These are phyloP conservation scores for Neofelis nebulosa DNA, from an alignment of 2,113 vertebrate species.

Conservation along the genomic window DNA sequence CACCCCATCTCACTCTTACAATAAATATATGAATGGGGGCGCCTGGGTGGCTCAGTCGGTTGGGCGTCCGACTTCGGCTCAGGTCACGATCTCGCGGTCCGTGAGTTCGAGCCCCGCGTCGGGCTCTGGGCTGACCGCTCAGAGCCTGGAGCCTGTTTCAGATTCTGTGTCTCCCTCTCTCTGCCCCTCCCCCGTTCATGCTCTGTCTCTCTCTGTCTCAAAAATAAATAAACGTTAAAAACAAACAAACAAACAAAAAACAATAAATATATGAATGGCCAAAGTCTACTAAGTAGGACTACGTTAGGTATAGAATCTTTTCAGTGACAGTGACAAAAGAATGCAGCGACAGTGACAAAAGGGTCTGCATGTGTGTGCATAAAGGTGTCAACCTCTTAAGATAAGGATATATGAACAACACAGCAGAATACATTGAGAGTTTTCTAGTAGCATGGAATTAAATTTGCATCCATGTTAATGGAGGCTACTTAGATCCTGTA, in stretches of 20 bases:
- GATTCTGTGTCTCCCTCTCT: too few species aligned
- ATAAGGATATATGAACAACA: background rate
- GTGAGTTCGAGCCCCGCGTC: too few species aligned
- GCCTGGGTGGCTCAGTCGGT: too few species aligned
- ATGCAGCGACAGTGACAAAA: background rate
- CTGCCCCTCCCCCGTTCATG: too few species aligned
- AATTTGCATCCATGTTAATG: background rate
- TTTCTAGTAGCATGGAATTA: background rate
- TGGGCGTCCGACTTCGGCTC: too few species aligned
- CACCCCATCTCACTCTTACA: background rate
- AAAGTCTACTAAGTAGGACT: background rate
- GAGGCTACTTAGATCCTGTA: background rate
- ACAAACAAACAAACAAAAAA: background rate
- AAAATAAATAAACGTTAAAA: too few species aligned
- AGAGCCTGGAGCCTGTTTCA: too few species aligned
- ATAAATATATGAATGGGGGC: background rate
- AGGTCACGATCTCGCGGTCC: too few species aligned
- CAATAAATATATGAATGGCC: background rate
- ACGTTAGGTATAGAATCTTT: background rate
- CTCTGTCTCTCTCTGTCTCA: too few species aligned
- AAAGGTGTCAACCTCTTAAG: slow-evolving; percentile 7
- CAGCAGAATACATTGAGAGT: background rate
- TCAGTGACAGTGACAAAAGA: background rate
- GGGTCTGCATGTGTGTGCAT: background rate
- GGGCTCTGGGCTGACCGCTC: too few species aligned